Evolutionary conservation across 2,888 invertebrate genomes (phyloP), one percentile per base, ranked within the genome.

Genomic region (Xanthostigma xanthostigma): DNA sequence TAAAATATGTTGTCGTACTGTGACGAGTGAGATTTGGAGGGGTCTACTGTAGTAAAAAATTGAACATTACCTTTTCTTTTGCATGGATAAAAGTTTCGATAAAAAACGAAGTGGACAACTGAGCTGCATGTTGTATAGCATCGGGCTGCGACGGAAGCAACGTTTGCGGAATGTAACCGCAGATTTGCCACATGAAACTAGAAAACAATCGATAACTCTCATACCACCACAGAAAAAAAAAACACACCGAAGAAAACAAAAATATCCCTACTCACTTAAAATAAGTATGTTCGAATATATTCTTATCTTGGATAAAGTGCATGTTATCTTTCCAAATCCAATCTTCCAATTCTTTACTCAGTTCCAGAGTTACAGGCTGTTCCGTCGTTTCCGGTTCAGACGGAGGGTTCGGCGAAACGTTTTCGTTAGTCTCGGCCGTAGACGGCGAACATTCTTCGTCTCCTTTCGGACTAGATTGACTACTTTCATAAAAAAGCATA

Each of bases 261-360:
- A 14, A 39, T 9, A 17, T 14, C 33, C 12, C 9, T 37, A 70
- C 81, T 76, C 61, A 89, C 88, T 86, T 86, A 66, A 94, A 94
- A 64, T 95, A 95, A 0, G 89, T 88, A 62, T 94, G 94, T 61
- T 95, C 94, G 63, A 95, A 94, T 59, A 95, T 91, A 64, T 92
- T 93, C 62, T 92, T 90, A 66, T 95, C 94, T 61, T 90, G 89
- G 48, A 95, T 73, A 62, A 94, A 95, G 64, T 92, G 88, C 79
- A 88, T 88, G 65, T 95, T 95, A 69, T 95, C 95, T 62, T 91
- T 85, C 94, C 94, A 95, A 57, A 95, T 94, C 94, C 93, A 94
- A 66, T 89, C 86, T 62, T 90, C 88, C 38, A 94, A 70, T 57
- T 92, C 92, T 55, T 81, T 78, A 45, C 80, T 82, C 5, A 88